Conservation (phyloP, 2,113 vertebrate genomes). For the Rhizomys pruinosus region DNA sequence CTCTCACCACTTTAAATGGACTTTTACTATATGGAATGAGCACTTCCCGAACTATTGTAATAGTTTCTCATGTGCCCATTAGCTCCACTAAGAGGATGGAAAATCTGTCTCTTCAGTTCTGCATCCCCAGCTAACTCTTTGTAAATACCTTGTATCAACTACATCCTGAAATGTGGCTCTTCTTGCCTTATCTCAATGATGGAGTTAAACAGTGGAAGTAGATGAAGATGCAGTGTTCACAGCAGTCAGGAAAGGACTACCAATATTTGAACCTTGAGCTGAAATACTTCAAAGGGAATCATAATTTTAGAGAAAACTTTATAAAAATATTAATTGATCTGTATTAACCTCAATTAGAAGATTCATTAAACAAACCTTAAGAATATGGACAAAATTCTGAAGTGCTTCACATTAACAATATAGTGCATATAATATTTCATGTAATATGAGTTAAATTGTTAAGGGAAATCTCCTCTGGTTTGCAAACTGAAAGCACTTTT, state of each 20-base stretch:
- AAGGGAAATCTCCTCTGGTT: constrained; percentile 35
- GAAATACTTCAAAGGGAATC: constrained; percentile 15
- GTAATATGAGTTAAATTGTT: constrained; percentile 39
- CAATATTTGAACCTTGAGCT: background rate
- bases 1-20: background rate
- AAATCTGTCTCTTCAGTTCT: background rate
- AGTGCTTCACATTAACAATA: background rate
- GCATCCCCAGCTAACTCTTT: background rate
- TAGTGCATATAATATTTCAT: constrained; percentile 16
- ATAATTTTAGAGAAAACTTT: background rate
- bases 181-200: background rate
- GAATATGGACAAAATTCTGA: background rate
- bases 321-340: background rate
- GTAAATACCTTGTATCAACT: background rate
- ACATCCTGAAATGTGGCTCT: background rate
- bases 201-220: background rate
- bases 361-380: constrained; percentile 27
- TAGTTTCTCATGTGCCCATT: background rate
- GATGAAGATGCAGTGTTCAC: background rate
- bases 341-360: constrained; percentile 1
- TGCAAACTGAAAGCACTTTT: constrained; percentile 61
- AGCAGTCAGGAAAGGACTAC: background rate
- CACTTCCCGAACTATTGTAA: background rate
- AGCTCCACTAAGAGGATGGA: background rate
- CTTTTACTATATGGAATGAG: background rate